Evolutionary conservation across 2,888 invertebrate species (phyloP).

Genomic region (Andrena hattorfiana): DNA sequence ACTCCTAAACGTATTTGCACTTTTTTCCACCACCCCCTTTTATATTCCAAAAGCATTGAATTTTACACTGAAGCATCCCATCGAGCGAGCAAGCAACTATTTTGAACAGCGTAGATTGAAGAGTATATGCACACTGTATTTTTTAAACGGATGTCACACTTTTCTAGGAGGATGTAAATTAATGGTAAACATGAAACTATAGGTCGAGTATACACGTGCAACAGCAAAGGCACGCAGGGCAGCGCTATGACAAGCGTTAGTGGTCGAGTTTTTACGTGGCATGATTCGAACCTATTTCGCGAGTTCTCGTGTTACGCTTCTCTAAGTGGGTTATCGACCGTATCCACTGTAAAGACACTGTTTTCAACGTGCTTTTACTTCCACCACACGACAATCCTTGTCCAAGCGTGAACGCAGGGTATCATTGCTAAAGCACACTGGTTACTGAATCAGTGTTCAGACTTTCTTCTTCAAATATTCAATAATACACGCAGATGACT

Average conservation of each 20-base stretch:
- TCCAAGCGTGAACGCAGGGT: slow-evolving; percentile 20
- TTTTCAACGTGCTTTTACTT: slow-evolving; percentile 52
- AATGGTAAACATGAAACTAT: neutral
- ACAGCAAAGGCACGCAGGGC: slow-evolving; percentile 12
- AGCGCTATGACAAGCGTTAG: slow-evolving; percentile 21
- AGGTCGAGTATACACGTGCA: neutral
- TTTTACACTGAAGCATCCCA: neutral
- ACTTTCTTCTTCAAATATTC: no score
- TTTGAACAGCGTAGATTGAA: neutral
- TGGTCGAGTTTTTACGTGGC: slow-evolving; percentile 53
- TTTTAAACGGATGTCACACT: neutral
- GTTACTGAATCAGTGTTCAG: neutral
- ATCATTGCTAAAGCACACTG: slow-evolving; percentile 1
- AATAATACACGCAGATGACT: no score
- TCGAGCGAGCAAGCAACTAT: neutral
- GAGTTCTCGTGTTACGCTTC: slow-evolving; percentile 61
- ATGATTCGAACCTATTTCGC: slow-evolving; percentile 52
- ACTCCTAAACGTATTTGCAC: neutral
- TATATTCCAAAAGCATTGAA: neutral
- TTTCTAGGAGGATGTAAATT: neutral
- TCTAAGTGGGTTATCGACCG: slow-evolving; percentile 72
- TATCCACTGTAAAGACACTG: slow-evolving; percentile 62
- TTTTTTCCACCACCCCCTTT: neutral
- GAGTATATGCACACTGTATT: neutral
- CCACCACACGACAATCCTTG: slow-evolving; percentile 24